A percentile compares a stretch with the other conserved stretches of the same genome.
Conservation (phyloP, 2,797 vertebrate genomes). For the Champsocephalus esox region DNA sequence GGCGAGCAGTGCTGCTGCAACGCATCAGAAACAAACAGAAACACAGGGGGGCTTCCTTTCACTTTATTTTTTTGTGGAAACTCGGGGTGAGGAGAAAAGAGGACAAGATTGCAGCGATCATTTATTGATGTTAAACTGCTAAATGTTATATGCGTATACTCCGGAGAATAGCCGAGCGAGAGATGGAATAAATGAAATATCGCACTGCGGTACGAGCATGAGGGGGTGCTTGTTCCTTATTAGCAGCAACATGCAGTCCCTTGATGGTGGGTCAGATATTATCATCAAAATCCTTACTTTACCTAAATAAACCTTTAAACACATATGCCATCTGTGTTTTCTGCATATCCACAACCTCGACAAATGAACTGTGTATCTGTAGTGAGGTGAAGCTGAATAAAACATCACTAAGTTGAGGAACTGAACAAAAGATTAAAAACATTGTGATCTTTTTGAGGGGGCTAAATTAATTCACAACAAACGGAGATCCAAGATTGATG, state of each 20-base stretch:
- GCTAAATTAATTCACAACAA: too few species aligned
- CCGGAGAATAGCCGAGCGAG: constrained; percentile 2
- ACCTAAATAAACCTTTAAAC: constrained; percentile 9
- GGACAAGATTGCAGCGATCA: constrained; percentile 38
- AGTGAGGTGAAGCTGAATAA: too few species aligned
- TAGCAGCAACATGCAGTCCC: not conserved
- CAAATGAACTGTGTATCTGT: too few species aligned
- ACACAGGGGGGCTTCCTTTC: constrained; percentile 19
- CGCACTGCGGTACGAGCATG: not conserved
- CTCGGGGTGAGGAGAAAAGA: constrained; percentile 6
- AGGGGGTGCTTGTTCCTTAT: not conserved
- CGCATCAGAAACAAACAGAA: constrained; percentile 30
- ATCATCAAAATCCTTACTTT: not conserved
- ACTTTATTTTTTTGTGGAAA: constrained; percentile 19
- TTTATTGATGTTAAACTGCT: constrained; percentile 61
- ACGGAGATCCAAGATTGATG: too few species aligned
- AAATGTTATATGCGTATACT: constrained; percentile 50
- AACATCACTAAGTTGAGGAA: too few species aligned
- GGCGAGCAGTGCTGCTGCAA: constrained; percentile 6
- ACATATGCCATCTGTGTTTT: not conserved
- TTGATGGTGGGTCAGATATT: not conserved
- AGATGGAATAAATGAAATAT: constrained; percentile 6
- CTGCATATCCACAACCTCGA: too few species aligned
- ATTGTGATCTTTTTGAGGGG: too few species aligned
- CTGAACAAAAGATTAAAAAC: too few species aligned